Percentiles rank a stretch among this genome's conserved stretches.
Conservation (phyloP, 2,888 invertebrate genomes). For the Papilio protenor region DNA sequence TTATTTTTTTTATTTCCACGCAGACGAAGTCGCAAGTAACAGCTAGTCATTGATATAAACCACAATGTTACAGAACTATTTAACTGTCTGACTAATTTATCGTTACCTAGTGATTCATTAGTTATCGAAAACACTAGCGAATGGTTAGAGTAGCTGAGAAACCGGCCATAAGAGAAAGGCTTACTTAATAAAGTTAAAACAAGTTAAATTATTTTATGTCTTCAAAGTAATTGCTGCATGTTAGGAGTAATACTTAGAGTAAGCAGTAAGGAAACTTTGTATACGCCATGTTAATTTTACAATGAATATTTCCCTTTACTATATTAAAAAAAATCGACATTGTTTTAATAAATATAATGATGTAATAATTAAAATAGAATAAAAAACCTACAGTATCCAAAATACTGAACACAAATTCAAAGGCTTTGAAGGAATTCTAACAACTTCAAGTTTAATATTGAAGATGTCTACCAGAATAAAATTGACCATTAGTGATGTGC, state of each 20-base stretch:
- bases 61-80: constrained; percentile 12
- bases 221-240: constrained; percentile 7
- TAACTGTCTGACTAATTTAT: not conserved
- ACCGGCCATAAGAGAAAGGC: not conserved
- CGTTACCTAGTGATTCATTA: too few relatives aligned
- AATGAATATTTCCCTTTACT: too few relatives aligned
- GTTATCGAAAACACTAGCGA: too few relatives aligned
- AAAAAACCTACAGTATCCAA: too few relatives aligned
- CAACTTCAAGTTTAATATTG: not conserved
- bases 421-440: constrained; percentile 1
- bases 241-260: constrained; percentile 30
- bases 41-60: constrained; percentile 6
- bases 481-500: constrained; percentile 9
- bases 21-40: too few relatives aligned
- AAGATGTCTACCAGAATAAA: constrained; percentile 32
- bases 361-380: not conserved
- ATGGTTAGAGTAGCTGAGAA: too few relatives aligned
- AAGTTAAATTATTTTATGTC: constrained; percentile 30
- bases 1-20: too few relatives aligned
- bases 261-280: not conserved
- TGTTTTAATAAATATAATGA: too few relatives aligned
- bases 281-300: not conserved
- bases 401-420: not conserved
- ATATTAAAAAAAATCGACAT: too few relatives aligned
- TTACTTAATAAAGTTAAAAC: constrained; percentile 29